phyloP scores from a whole-genome alignment of 2,888 invertebrate genomes.

The Ichneumon xanthorius region DNA sequence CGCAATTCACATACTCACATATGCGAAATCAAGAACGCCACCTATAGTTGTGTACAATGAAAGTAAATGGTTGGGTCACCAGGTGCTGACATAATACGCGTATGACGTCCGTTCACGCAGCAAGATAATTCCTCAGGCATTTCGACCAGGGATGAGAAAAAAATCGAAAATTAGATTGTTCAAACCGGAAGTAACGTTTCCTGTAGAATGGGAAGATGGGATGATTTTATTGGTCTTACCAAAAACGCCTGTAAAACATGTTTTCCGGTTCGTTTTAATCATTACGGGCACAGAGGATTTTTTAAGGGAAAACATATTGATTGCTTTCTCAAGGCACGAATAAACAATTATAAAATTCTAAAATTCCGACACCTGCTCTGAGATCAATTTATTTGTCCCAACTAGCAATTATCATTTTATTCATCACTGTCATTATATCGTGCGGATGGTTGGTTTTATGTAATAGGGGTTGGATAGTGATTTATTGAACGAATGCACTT shows the following conservation, averaged over 20 bases:
- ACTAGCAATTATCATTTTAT: neutral
- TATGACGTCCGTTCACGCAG: conserved; percentile 22
- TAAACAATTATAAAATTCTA: neutral
- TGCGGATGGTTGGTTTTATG: neutral
- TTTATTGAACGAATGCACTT: neutral
- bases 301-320: neutral
- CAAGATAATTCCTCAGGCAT: conserved; percentile 31
- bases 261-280: neutral
- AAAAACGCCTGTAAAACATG: neutral
- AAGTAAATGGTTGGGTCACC: conserved; percentile 31
- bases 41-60: conserved; percentile 21
- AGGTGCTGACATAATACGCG: conserved; percentile 56
- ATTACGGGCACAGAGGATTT: neutral
- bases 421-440: neutral
- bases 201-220: too few species aligned
- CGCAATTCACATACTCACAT: conserved; percentile 68
- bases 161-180: neutral
- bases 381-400: neutral
- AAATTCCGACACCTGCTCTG: neutral
- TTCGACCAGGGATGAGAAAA: neutral
- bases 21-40: neutral
- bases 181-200: neutral
- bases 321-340: neutral
- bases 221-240: too few species aligned
- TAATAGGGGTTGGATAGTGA: neutral